Evolutionary conservation across 2,888 invertebrate genomes (phyloP), one percentile per base, ranked within the genome.

Genomic region (Campoplex capitator): DNA sequence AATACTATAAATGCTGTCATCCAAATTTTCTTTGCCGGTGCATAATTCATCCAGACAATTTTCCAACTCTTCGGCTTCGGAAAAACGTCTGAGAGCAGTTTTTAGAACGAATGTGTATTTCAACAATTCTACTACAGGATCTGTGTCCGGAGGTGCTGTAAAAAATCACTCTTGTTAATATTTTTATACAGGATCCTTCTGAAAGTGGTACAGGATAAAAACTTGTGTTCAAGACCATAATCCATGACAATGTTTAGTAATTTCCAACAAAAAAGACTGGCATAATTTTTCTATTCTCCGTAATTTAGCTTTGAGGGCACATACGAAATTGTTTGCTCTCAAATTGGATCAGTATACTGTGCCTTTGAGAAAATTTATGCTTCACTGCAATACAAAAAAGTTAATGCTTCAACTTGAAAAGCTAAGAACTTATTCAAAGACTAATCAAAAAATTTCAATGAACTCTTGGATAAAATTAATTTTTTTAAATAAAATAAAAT

Each of bases 81-180:
- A 88, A 0, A 86, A 32, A 71, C 86, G 89, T 28, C 89, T 89
- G n/a, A 86, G 77, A 7, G 88, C 89, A 8, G 91, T 79, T 89
- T 90, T 92, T 23, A 94, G 84, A 1, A 91, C 89, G 85, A 92
- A 94, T 0, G 90, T 84, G 83, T 92, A 87, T 83, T 94, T 94
- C n/a, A 94, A 79, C 80, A 94, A 86, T 73, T 93, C 93, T 11
- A 91, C 79, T 18, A 93, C 78, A 1, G 94, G 93, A 89, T 94
- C 94, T 0, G 89, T 79, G 13, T 83, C 71, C 23, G 84, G 71
- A 1, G 75, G 58, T 58, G 83, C 89, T 73, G 79, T 86, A 87
- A 54, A 71, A 65, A 62, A 48, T 45, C 67, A 2, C 23, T 8
- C 11, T 32, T 16, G 9, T 28, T 28, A 11, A n/a, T 56, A 45